Evolutionary conservation across 1,140 invertebrate genomes (phyloP), one percentile per base, ranked within the genome.

Genomic region (Brachionus calyciflorus): DNA sequence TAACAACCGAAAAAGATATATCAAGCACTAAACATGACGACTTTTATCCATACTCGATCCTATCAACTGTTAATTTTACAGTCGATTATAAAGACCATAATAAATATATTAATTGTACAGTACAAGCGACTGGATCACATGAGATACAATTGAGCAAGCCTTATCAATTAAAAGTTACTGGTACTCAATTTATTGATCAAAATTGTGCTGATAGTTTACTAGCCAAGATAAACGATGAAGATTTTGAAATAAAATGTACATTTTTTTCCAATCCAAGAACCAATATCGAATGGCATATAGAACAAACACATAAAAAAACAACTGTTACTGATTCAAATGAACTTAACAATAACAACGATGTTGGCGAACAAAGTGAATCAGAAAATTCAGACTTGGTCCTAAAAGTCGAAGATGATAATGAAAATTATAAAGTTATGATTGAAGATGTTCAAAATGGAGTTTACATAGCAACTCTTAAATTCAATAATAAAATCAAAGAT

Each of bases 231-330:
- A 46, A 46, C 10, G 69, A 73, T 5, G 40, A 53, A 55, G 48
- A 73, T 55, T 49, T 51, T 55, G 26, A 73, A 41, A 51, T 73
- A 19, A 41, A 5, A 2, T 73, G 69, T 19, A 4, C 19, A 41
- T 73, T 73, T 55, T 73, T 73, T 51, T 73, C 51, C 3, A 73
- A 73, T 55, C 69, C 69, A 17, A 70, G 30, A 60, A 30, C 33
- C 33, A 19, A 37, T 17, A 17, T 60, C 37, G 55, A 60, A 28
- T 60, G 26, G 55, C 17, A 17, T 10, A 37, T 37, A 19, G 30
- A 60, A 17, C 19, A 17, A n/a, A 37, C 10, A 33, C 4, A 4
- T 60, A 9, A 28, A 12, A 33, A 26, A 37, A 60, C 55, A 17
- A 60, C 10, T 60, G 9, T 12, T 60, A 14, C 14, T 7, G 28